A percentile compares a stretch with the other conserved stretches of the same genome.
These are phyloP conservation scores for Zaprionus ornatus DNA, from an alignment of 1,140 invertebrate genomes.

Conservation along the genomic window DNA sequence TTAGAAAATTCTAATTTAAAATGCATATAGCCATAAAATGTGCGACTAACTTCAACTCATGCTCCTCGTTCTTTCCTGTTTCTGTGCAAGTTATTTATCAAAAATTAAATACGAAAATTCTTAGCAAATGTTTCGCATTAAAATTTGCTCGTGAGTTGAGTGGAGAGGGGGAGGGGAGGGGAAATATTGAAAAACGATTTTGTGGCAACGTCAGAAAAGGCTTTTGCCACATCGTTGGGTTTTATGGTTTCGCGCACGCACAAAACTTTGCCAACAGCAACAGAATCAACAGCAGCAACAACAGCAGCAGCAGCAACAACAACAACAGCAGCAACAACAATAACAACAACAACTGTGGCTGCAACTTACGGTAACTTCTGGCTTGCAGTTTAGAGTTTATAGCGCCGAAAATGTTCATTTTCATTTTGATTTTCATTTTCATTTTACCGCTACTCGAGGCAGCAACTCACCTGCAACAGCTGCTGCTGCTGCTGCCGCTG, in stretches of 20 bases:
- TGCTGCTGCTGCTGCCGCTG: conserved; percentile 14
- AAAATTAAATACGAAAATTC: conserved; percentile 52
- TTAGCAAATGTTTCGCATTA: conserved; percentile 20
- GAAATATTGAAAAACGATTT: conserved; percentile 74
- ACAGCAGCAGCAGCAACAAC: conserved; percentile 17
- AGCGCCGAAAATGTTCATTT: conserved; percentile 54
- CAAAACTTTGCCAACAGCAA: conserved; percentile 66
- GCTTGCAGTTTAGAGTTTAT: conserved; percentile 49
- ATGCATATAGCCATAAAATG: conserved; percentile 51
- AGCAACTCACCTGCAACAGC: conserved; percentile 22
- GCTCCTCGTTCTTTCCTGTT: not conserved
- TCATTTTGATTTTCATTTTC: conserved; percentile 39
- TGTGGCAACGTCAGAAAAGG: conserved; percentile 62
- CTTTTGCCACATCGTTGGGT: conserved; percentile 79
- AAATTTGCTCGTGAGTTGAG: conserved; percentile 6
- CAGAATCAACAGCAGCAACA: conserved; percentile 38
- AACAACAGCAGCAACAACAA: conserved; percentile 35
- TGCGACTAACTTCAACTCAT: conserved; percentile 9
- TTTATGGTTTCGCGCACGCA: conserved; percentile 79
- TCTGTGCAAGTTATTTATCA: conserved; percentile 57
- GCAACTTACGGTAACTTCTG: conserved; percentile 29
- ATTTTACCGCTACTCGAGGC: conserved; percentile 15
- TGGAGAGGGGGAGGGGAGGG: not conserved
- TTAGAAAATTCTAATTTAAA: conserved; percentile 71
- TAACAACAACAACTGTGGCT: not conserved